Evolutionary conservation across 2,113 vertebrate species (phyloP).

Genomic region (Pampusana beccarii): DNA sequence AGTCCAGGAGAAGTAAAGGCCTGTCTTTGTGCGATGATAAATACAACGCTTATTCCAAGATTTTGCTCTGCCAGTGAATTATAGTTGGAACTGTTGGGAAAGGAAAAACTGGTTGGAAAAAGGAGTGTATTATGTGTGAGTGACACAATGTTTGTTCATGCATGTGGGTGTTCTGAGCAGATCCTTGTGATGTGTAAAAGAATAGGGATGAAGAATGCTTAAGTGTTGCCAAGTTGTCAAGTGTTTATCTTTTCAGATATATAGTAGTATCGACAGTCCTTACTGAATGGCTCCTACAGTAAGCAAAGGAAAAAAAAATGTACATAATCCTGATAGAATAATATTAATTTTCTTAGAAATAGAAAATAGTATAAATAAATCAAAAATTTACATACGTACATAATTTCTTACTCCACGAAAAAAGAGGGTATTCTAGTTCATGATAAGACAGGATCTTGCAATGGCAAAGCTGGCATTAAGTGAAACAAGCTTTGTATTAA

Average conservation of each 20-base stretch:
- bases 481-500: background rate
- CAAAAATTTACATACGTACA: background rate
- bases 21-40: conserved; percentile 61
- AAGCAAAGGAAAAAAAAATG: background rate
- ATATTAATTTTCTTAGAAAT: background rate
- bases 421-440: background rate
- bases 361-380: background rate
- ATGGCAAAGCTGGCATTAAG: background rate
- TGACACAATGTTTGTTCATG: conserved; percentile 56
- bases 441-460: background rate
- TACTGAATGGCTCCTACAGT: background rate
- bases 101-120: conserved; percentile 62
- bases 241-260: conserved; percentile 60
- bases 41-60: conserved; percentile 58
- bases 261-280: background rate
- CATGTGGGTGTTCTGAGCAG: conserved; percentile 55
- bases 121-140: conserved; percentile 53
- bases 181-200: conserved; percentile 1
- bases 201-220: conserved; percentile 43
- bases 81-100: conserved; percentile 44
- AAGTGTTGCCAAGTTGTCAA: conserved; percentile 55
- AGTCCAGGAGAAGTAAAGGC: conserved; percentile 33
- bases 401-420: background rate
- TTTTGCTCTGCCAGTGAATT: conserved; percentile 56
- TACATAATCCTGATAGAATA: background rate